A percentile compares a stretch with the other conserved stretches of the same genome.
Evolutionary conservation across 2,888 invertebrate genomes (phyloP).

Genomic region (Vanessa cardui): DNA sequence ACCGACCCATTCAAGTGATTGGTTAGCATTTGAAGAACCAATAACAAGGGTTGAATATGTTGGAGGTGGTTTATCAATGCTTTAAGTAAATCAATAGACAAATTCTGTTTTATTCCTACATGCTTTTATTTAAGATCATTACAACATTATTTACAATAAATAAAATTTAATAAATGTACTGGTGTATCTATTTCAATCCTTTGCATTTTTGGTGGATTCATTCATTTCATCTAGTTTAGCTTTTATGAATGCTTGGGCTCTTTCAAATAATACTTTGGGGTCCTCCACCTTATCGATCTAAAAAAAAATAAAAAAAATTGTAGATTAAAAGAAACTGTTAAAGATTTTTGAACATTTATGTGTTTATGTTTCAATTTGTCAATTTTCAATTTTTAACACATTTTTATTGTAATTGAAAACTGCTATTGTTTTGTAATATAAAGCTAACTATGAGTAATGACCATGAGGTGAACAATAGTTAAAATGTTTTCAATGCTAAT

Average conservation of each 20-base stretch:
- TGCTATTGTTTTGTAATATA: too few species aligned
- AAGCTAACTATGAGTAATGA: too few species aligned
- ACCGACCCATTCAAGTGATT: slow-evolving; percentile 98
- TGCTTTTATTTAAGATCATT: slow-evolving; percentile 58
- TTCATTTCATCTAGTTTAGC: slow-evolving; percentile 78
- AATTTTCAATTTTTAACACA: too few species aligned
- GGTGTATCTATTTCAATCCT: slow-evolving; percentile 40
- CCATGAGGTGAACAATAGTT: too few species aligned
- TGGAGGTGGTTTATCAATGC: slow-evolving; percentile 89
- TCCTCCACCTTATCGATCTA: slow-evolving; percentile 94
- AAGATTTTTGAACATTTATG: too few species aligned
- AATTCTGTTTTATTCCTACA: slow-evolving; percentile 55
- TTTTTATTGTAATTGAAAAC: too few species aligned
- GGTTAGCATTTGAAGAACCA: slow-evolving; percentile 98
- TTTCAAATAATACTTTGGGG: slow-evolving; percentile 87
- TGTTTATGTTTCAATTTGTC: too few species aligned
- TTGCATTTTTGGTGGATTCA: slow-evolving; percentile 67
- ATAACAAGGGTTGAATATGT: slow-evolving; percentile 92
- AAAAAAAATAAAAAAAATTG: slow-evolving; percentile 47
- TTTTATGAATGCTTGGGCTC: slow-evolving; percentile 87
- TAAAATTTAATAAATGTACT: slow-evolving; percentile 45
- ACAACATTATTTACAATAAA: slow-evolving; percentile 67
- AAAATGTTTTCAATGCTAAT: too few species aligned
- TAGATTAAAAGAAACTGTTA: too few species aligned
- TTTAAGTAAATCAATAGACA: slow-evolving; percentile 58